Evolutionary conservation across 1,140 invertebrate species (phyloP), one percentile per base, ranked within the genome.

Genomic region (Luehdorfia chinensis): DNA sequence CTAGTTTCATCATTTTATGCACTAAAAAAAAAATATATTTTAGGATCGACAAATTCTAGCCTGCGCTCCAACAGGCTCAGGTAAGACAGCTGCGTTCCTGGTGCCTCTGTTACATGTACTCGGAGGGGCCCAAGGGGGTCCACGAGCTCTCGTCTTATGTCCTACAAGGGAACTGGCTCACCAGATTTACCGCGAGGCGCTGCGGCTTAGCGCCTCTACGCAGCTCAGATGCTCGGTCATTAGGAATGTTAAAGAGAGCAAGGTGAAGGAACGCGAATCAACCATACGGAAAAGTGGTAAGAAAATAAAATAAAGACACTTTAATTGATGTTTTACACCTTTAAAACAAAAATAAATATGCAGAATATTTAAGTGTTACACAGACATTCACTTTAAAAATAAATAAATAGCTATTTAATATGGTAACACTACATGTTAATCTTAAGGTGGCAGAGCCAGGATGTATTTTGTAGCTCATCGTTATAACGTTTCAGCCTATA

Each of bases 111-210:
- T 98, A 51, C 90, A 94, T 63, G 75, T 88, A 3, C 78, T 94
- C 1, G 84, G 89, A 21, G 83, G 84, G 27, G 92, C 93, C 0
- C 48, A 70, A 43, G 92, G 90, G 39, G 94, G 94, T 1, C 93
- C 97, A 36, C 80, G 97, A 47, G 96, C 96, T 11, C 74, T 99
- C 8, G 90, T 99, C 18, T 80, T 99, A 1, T 94, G 94, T 54
- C 98, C 98, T 4, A 99, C 98, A 0, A 89, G 96, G 65, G 97
- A 99, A 85, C 87, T 99, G 25, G 96, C 96, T 0, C 93, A 94
- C 64, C 98, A 99, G 89, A 98, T 95, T 43, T 91, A 91, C 62
- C 88, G 94, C 32, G 96, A 98, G 81, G 96, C 94, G 60, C 53
- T 92, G 0, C 88, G 92, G 55, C 68, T 98, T 3, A 91, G 93